Conservation (phyloP, 2,888 invertebrate genomes). For the Homarus gammarus region DNA sequence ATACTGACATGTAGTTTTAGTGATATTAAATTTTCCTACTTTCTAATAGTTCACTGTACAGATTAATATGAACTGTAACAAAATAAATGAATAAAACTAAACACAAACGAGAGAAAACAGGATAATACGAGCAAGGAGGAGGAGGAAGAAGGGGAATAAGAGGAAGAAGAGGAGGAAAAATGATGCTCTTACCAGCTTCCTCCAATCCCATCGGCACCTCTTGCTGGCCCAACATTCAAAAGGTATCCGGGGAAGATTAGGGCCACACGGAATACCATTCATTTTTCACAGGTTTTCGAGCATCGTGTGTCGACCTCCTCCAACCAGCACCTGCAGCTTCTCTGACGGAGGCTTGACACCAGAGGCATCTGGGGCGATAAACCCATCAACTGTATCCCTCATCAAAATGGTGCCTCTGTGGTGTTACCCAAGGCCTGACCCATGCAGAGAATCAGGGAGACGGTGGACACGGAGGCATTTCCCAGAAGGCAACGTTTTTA, state of each 20-base stretch:
- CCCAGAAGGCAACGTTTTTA: constrained; percentile 4
- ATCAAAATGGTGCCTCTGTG: too few relatives aligned
- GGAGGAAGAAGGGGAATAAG: background rate
- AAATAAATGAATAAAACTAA: too few relatives aligned
- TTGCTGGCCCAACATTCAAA: background rate
- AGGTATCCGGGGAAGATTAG: constrained; percentile 2
- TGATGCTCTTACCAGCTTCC: background rate
- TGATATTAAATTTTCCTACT: too few relatives aligned
- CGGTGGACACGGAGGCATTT: background rate
- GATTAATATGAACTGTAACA: too few relatives aligned
- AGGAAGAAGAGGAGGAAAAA: background rate
- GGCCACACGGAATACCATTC: background rate
- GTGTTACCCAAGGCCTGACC: too few relatives aligned
- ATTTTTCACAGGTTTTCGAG: constrained; percentile 5
- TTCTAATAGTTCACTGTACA: too few relatives aligned
- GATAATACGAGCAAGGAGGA: background rate
- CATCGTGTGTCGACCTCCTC: background rate
- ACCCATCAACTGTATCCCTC: too few relatives aligned
- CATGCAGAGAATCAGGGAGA: too few relatives aligned
- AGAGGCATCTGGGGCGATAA: too few relatives aligned
- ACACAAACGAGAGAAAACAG: background rate
- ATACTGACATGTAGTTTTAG: too few relatives aligned
- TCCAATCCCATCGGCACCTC: background rate
- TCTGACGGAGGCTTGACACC: too few relatives aligned
- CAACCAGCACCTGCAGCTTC: background rate